Percentiles rank a stretch among this genome's conserved stretches.
These are phyloP conservation scores for Cremastobaeus sp. DNA, from an alignment of 2,888 invertebrate species.

Conservation along the genomic window DNA sequence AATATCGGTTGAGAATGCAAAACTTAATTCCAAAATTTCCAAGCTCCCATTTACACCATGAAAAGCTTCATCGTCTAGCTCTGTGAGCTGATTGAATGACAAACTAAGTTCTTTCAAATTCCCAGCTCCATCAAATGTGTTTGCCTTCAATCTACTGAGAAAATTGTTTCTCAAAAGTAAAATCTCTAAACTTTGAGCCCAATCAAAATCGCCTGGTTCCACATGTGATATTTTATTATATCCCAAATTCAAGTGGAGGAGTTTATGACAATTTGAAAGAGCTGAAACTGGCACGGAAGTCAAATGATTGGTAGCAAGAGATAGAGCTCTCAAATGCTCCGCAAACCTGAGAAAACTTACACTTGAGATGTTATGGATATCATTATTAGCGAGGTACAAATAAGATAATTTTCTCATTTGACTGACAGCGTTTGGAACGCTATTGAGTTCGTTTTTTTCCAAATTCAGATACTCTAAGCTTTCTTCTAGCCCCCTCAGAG, in stretches of 20 bases:
- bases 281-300: slow-evolving; percentile 85
- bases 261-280: slow-evolving; percentile 85
- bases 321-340: slow-evolving; percentile 86
- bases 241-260: slow-evolving; percentile 92
- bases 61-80: slow-evolving; percentile 89
- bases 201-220: slow-evolving; percentile 87
- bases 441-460: slow-evolving; percentile 87
- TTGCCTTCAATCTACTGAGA: slow-evolving; percentile 81
- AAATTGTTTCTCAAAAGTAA: slow-evolving; percentile 91
- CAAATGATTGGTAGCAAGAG: slow-evolving; percentile 89
- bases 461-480: slow-evolving; percentile 89
- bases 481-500: slow-evolving; percentile 86
- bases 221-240: slow-evolving; percentile 91
- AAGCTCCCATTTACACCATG: slow-evolving; percentile 86
- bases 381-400: slow-evolving; percentile 90
- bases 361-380: slow-evolving; percentile 82
- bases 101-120: slow-evolving; percentile 92
- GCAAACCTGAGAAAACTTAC: slow-evolving; percentile 82
- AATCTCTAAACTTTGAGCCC: slow-evolving; percentile 89
- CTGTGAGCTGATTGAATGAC: slow-evolving; percentile 92
- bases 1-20: slow-evolving; percentile 88
- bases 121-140: slow-evolving; percentile 80
- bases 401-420: slow-evolving; percentile 86
- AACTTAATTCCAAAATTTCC: slow-evolving; percentile 91
- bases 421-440: slow-evolving; percentile 85